Evolutionary conservation across 2,797 vertebrate genomes (phyloP), one percentile per base, ranked within the genome.

Genomic region (Macroramphosus scolopax): DNA sequence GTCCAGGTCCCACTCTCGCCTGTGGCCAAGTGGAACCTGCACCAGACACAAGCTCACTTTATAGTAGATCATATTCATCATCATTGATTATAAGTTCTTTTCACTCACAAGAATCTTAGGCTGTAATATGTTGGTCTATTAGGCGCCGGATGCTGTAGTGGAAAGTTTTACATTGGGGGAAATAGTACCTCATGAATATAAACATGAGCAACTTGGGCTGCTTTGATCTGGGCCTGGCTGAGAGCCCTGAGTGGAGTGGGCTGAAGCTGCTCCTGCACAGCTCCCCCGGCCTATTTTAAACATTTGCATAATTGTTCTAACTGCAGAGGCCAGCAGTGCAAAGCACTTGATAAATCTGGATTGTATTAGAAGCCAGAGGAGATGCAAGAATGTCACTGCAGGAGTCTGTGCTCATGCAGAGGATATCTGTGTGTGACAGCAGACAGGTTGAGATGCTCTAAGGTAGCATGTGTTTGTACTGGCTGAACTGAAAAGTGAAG

Each of bases 251-350:
- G 72, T 60, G 65, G 70, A 86, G 81, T 74, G 71, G 76, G 74
- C 61, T 68, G 68, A 50, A 71, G 62, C 59, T 67, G 46, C 52
- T 17, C 28, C 36, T 66, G 63, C 63, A 48, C 38, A 38, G 52
- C 71, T 63, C 57, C 63, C 61, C 46, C 56, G 70, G 58, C 62
- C 77, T 37, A 62, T 77, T 81, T 81, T 12, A 63, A 59, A 51
- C 63, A 78, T 84, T 81, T 84, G 60, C 83, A 83, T 82, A 83
- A 83, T 80, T 81, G 75, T 67, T 67, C 16, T 59, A 71, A 74
- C 68, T 70, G 63, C 54, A 2, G 50, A 57, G 67, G 69, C 63
- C 73, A 73, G 72, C 72, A 39, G 74, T 65, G 69, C 62, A 70
- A 69, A 76, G 34, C 39, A 52, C 72, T 82, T 65, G 51, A 85